Evolutionary conservation across 2,113 vertebrate genomes (phyloP), one percentile per base, ranked within the genome.

Genomic region (Cichladusa arquata): DNA sequence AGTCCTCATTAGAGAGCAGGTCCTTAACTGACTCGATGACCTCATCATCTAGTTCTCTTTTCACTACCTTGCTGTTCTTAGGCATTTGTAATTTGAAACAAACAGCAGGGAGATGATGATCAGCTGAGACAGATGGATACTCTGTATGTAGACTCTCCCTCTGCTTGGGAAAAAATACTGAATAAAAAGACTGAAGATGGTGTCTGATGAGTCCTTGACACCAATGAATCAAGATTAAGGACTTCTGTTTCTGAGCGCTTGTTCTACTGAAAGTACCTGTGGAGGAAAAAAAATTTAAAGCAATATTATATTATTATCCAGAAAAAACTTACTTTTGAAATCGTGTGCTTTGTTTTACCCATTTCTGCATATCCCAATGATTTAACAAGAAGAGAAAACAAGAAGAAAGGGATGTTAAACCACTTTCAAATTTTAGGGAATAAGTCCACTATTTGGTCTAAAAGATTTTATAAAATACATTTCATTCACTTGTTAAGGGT

Each of bases 1-100:
- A 97, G 71, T 99, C 99, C 98, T 99, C 99, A 95, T 99, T 99
- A 92, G 99, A 99, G 77, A 99, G 99, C 96, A 99, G 98, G 96
- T 99, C 99, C 96, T 98, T 99, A 97, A 98, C 98, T 48, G 99
- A 99, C 94, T 99, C 99, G 60, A 98, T 99, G 98, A 99, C 98
- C 88, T 99, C 99, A 97, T 99, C 99, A 87, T 99, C 99, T 97
- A 99, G 98, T 91, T 99, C 99, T 98, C 98, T 98, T 98, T 99
- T 99, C 96, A 98, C 98, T 96, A 98, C 98, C 93, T 99, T 99
- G 98, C 99, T 99, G 97, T 99, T 99, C 98, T 99, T 99, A 98
- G 99, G 99, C 99, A 99, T 99, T 99, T 98, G 98, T 98, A 96
- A 80, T 61, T 81, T 17, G 33, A 91, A 93, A 92, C 56, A 70